Conservation (phyloP, 2,113 vertebrate genomes). For the Cisticola juncidis region DNA sequence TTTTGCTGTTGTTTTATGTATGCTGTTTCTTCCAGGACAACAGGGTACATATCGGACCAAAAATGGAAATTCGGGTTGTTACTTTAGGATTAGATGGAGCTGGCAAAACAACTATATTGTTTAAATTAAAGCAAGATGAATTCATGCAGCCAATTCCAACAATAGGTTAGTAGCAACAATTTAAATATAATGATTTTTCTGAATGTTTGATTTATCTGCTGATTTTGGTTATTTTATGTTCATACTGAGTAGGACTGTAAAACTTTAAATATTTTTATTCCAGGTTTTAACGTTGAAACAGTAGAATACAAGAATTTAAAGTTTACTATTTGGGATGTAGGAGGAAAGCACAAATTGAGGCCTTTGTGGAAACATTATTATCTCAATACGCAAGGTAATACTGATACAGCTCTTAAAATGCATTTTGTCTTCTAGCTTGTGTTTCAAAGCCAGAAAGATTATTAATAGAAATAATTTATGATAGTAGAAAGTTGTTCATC, state of each 20-base stretch:
- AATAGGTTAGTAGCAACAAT: conserved; percentile 82
- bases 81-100: conserved; percentile 94
- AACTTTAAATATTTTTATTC: conserved; percentile 13
- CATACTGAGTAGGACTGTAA: background rate
- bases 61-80: conserved; percentile 98
- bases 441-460: background rate
- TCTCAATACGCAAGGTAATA: conserved; percentile 95
- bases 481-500: background rate
- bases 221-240: conserved; percentile 6
- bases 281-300: conserved; percentile 97
- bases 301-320: conserved; percentile 99
- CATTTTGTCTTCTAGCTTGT: background rate
- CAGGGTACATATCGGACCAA: conserved; percentile 96
- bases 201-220: background rate
- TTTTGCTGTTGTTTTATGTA: background rate
- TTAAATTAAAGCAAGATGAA: conserved; percentile 97
- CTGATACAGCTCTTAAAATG: background rate
- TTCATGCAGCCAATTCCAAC: conserved; percentile 99
- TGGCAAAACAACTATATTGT: conserved; percentile 98
- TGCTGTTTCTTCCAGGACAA: conserved; percentile 84
- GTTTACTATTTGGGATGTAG: conserved; percentile 99
- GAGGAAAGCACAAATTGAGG: conserved; percentile 95
- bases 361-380: conserved; percentile 99
- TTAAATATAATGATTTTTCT: background rate
- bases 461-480: background rate